phyloP scores from a whole-genome alignment of 2,888 invertebrate genomes.

The Andrena haemorrhoa region DNA sequence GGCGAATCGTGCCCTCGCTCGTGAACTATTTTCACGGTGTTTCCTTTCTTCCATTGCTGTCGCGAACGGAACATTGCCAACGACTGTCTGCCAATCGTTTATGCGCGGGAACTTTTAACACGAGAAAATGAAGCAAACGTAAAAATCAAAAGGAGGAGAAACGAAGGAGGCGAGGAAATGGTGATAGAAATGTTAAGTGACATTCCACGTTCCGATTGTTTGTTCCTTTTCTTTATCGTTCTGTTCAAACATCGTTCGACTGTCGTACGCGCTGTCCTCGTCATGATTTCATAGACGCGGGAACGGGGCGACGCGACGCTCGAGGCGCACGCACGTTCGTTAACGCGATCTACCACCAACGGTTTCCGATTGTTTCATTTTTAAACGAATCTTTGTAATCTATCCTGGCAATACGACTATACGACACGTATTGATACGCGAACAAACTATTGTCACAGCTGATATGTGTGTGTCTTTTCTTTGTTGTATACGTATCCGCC shows the following conservation, averaged over 20 bases:
- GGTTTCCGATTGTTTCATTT: conserved; percentile 20
- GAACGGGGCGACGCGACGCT: conserved; percentile 24
- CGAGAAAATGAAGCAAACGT: not conserved
- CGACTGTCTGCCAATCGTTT: conserved; percentile 54
- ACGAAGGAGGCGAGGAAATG: not conserved
- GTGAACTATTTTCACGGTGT: conserved; percentile 42
- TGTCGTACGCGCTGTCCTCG: conserved; percentile 43
- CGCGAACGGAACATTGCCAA: conserved; percentile 46
- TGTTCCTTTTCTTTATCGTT: conserved; percentile 40
- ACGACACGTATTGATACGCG: conserved; percentile 50
- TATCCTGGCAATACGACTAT: conserved; percentile 45
- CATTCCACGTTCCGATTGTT: conserved; percentile 44
- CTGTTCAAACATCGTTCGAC: conserved; percentile 47
- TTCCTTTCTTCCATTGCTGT: conserved; percentile 48
- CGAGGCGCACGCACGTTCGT: conserved; percentile 9
- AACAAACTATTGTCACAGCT: conserved; percentile 54
- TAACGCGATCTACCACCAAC: conserved; percentile 12
- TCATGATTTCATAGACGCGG: conserved; percentile 47
- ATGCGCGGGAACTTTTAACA: conserved; percentile 38
- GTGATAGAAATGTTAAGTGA: conserved; percentile 19
- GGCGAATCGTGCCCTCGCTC: conserved; percentile 38
- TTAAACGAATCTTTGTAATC: conserved; percentile 41
- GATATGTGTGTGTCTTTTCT: conserved; percentile 58
- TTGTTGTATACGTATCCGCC: conserved; percentile 57
- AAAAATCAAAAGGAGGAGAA: conserved; percentile 6